Evolutionary conservation across 2,888 invertebrate genomes (phyloP), one percentile per base, ranked within the genome.

Genomic region (Macroteleia sp.): DNA sequence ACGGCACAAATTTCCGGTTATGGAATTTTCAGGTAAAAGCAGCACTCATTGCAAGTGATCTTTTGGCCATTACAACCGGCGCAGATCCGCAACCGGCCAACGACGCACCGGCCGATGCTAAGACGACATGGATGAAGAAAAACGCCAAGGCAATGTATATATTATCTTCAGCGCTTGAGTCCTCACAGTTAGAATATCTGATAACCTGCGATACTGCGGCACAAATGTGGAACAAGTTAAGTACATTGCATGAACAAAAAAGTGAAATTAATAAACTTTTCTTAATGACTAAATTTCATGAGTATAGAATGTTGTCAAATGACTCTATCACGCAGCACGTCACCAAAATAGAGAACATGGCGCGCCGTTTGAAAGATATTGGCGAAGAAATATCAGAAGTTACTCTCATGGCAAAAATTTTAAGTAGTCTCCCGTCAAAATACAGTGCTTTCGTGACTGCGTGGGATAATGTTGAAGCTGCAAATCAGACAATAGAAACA

Each of bases 171-270:
- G 39, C 82, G 14, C 50, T 86, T n/a, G 83, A 82, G 19, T 1
- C 66, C 0, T 20, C 52, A 0, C 83, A 85, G 22, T 39, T 80
- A 0, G 59, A 83, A 6, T 64, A 66, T 39, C 14, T 84, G 10
- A 10, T 83, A 5, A 75, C 46, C 3, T 82, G 84, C 20, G 39
- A 48, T 0, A 80, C 83, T 3, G 80, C 83, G 0, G 56, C 71
- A 2, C 54, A 82, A 17, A 86, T 84, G 83, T 87, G 84, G 82
- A 56, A 41, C 0, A 81, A 70, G 10, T 32, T 85, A 4, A 2
- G 22, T 2, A 10, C 28, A 5, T 9, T 64, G 1, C 82, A 87
- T 28, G 84, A 84, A 61, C 82, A 85, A 36, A 82, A 81, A 57
- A 80, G 81, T 0, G 78, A 42, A 19, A 76, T 83, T 4, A 83